A percentile compares a stretch with the other conserved stretches of the same genome.
Evolutionary conservation across 1,140 invertebrate species (phyloP).

Genomic region (Diorhabda sublineata): DNA sequence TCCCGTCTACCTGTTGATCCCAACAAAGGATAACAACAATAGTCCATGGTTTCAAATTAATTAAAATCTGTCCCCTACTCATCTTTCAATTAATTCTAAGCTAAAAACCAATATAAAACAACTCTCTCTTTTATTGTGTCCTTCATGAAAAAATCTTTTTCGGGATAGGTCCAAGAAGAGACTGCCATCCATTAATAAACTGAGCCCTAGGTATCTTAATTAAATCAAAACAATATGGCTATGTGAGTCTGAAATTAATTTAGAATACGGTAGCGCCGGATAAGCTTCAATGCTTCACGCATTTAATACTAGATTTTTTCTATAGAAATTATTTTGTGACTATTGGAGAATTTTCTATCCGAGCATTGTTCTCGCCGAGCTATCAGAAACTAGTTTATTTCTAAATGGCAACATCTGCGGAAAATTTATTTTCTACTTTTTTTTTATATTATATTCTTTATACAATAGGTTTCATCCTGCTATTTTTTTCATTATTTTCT

Average conservation of each 20-base stretch:
- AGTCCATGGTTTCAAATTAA: not conserved
- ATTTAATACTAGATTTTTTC: too few species aligned
- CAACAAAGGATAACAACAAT: not conserved
- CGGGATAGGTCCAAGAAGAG: constrained; percentile 10
- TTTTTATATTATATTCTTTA: too few species aligned
- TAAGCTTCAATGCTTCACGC: constrained; percentile 8
- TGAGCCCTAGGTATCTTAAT: constrained; percentile 41
- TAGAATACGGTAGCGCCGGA: constrained; percentile 24
- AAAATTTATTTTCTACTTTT: too few species aligned
- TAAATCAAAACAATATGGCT: constrained; percentile 44
- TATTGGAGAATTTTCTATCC: too few species aligned
- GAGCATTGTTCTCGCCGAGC: too few species aligned
- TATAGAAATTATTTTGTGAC: too few species aligned
- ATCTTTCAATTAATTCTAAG: constrained; percentile 3
- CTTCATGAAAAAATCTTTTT: not conserved
- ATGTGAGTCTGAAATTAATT: constrained; percentile 41
- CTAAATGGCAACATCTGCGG: too few species aligned
- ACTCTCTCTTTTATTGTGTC: not conserved
- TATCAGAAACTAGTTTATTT: too few species aligned
- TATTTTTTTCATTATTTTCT: too few species aligned
- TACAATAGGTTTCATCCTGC: too few species aligned
- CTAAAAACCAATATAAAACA: not conserved
- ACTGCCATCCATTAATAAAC: constrained; percentile 34
- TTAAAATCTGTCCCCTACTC: not conserved
- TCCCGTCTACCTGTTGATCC: too few species aligned